Conservation (phyloP, 2,797 vertebrate species). For the Phrynocephalus vlangalii region DNA sequence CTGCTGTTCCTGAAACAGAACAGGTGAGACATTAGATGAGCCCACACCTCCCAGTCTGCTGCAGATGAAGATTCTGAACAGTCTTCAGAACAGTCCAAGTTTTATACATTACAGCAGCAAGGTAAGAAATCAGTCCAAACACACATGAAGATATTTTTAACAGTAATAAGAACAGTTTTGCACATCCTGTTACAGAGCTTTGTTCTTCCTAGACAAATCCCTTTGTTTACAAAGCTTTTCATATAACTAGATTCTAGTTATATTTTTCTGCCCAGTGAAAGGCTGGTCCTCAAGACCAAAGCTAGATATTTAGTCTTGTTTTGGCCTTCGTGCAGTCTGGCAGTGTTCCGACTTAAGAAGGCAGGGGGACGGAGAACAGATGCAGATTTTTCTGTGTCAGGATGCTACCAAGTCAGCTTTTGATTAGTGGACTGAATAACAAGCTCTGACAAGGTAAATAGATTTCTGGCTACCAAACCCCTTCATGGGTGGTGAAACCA, state of each 20-base stretch:
- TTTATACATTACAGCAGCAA: neutral
- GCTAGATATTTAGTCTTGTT: conserved; percentile 60
- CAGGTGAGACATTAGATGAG: too few species aligned
- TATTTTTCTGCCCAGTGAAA: conserved; percentile 60
- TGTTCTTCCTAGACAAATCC: too few species aligned
- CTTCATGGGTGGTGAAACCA: conserved; percentile 71
- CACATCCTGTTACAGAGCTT: neutral
- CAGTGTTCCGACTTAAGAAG: conserved; percentile 71
- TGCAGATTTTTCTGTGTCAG: conserved; percentile 66
- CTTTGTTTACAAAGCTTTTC: conserved; percentile 38
- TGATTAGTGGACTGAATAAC: conserved; percentile 78
- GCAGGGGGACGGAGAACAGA: conserved; percentile 77
- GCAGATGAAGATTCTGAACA: neutral
- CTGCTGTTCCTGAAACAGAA: too few species aligned
- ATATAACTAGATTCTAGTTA: conserved; percentile 63
- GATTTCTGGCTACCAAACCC: conserved; percentile 74
- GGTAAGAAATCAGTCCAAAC: neutral
- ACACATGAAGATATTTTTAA: neutral
- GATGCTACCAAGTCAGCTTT: conserved; percentile 69
- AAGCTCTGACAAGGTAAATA: conserved; percentile 71
- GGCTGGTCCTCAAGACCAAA: conserved; percentile 63
- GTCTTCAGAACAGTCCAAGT: neutral
- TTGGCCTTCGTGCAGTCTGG: conserved; percentile 71
- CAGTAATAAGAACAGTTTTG: neutral
- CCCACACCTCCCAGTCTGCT: neutral